A percentile compares a stretch with the other conserved stretches of the same genome.
Evolutionary conservation across 2,113 vertebrate genomes (phyloP).

Genomic region (Motacilla alba): DNA sequence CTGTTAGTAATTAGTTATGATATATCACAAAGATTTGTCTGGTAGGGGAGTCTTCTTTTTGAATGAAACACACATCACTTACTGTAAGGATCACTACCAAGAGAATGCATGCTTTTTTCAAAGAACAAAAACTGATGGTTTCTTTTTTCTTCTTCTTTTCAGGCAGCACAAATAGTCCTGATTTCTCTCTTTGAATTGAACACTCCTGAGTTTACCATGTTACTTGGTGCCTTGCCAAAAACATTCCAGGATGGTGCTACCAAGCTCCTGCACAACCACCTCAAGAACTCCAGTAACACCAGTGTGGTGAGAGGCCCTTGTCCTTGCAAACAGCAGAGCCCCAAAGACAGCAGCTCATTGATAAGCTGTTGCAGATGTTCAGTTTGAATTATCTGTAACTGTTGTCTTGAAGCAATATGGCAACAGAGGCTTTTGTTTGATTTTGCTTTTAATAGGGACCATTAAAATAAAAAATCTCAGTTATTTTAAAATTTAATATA

Average conservation of each 20-base stretch:
- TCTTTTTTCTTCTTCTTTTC: neutral
- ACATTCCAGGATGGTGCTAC: constrained; percentile 99
- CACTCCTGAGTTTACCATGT: constrained; percentile 98
- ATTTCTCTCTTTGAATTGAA: constrained; percentile 97
- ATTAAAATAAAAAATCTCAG: neutral
- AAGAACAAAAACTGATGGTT: neutral
- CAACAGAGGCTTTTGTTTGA: neutral
- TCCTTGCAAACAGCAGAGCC: neutral
- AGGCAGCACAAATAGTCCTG: constrained; percentile 97
- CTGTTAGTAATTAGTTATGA: neutral
- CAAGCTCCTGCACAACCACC: constrained; percentile 96
- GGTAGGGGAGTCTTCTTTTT: neutral
- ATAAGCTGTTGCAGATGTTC: neutral
- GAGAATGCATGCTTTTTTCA: neutral
- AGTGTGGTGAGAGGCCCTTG: constrained; percentile 78
- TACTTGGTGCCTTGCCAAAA: constrained; percentile 98
- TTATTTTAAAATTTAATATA: neutral
- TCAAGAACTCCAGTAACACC: constrained; percentile 96
- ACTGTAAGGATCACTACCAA: neutral
- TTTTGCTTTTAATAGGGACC: neutral
- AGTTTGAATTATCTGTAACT: neutral
- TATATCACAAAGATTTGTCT: neutral
- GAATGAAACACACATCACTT: neutral
- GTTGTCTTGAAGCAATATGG: neutral
- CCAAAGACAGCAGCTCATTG: neutral